A percentile compares a stretch with the other conserved stretches of the same genome.
These are phyloP conservation scores for Hippocampus abdominalis DNA, from an alignment of 2,113 vertebrate genomes.

Conservation along the genomic window DNA sequence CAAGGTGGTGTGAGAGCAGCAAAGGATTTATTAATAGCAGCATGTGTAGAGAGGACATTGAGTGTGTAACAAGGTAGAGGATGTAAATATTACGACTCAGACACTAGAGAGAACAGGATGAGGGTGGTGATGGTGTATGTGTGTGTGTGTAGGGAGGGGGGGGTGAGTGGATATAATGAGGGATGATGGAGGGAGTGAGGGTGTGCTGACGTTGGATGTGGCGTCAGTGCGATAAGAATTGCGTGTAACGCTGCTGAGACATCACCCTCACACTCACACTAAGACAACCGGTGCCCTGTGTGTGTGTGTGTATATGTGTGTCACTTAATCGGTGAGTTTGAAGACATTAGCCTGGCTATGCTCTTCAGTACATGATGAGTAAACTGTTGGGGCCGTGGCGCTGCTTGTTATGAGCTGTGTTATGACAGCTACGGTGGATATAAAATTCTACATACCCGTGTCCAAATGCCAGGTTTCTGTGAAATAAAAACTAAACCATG, in stretches of 20 bases:
- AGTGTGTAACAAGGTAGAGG: slow-evolving; percentile 45
- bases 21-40: slow-evolving; percentile 67
- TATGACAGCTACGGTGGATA: slow-evolving; percentile 5
- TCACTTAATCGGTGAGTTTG: slow-evolving; percentile 12
- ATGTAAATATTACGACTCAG: slow-evolving; percentile 66
- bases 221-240: slow-evolving; percentile 82
- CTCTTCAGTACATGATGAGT: slow-evolving; percentile 41
- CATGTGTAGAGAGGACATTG: slow-evolving; percentile 61
- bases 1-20: slow-evolving; percentile 62
- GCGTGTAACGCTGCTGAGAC: slow-evolving; percentile 73
- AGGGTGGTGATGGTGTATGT: neutral
- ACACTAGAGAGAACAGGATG: slow-evolving; percentile 67
- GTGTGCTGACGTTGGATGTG: slow-evolving; percentile 76
- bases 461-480: neutral
- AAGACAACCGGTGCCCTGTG: slow-evolving; percentile 50
- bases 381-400: slow-evolving; percentile 22
- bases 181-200: slow-evolving; percentile 59
- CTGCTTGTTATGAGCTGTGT: slow-evolving; percentile 12
- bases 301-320: slow-evolving; percentile 29
- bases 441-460: neutral
- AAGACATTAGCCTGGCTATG: slow-evolving; percentile 30
- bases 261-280: slow-evolving; percentile 73
- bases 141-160: slow-evolving; percentile 37
- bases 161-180: slow-evolving; percentile 51
- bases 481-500: neutral